Evolutionary conservation across 1,140 invertebrate species (phyloP), one percentile per base, ranked within the genome.

Genomic region (Zaprionus tsacasi): DNA sequence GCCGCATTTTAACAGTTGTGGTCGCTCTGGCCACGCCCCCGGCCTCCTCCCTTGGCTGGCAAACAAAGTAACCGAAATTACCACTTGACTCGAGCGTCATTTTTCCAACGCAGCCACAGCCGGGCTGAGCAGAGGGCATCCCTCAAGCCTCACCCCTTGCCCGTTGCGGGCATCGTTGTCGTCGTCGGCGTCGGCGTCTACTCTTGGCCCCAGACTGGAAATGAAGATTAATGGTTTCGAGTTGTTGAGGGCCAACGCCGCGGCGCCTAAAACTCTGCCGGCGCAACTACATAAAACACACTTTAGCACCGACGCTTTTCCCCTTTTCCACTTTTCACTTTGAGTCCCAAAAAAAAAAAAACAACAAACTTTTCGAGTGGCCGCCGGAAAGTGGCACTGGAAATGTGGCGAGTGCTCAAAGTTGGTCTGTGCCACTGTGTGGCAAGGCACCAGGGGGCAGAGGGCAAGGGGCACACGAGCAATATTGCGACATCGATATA

Each of bases 21-120:
- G 78, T 81, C 72, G 45, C 30, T 40, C 17, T n/a, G 38, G 43
- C 76, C 48, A 15, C 35, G 27, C 27, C 35, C 36, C 17, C 13
- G 5, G 5, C 11, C 2, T 10, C 43, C 30, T n/a, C 50, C 50
- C 76, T 11, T n/a, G 71, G 77, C 77, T 38, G 83, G 61, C 66
- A 82, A 82, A 88, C 83, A 88, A 88, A 89, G 83, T 88, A 88
- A 88, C 83, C 85, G 70, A 88, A 88, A 88, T 88, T 88, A 88
- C 83, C 83, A 88, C 83, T 88, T 88, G 83, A 88, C 83, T 88
- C 81, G 83, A 75, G 63, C 67, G 78, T 60, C 76, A 86, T 66
- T 60, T 79, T 77, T 70, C 68, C 64, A 15, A 68, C 74, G 66
- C 68, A 70, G 30, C 57, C 67, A 66, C 80, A 70, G 83, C 66